Base-by-base conservation (phyloP, 2,888 invertebrate species). In the Trissolcus japonicus region DNA sequence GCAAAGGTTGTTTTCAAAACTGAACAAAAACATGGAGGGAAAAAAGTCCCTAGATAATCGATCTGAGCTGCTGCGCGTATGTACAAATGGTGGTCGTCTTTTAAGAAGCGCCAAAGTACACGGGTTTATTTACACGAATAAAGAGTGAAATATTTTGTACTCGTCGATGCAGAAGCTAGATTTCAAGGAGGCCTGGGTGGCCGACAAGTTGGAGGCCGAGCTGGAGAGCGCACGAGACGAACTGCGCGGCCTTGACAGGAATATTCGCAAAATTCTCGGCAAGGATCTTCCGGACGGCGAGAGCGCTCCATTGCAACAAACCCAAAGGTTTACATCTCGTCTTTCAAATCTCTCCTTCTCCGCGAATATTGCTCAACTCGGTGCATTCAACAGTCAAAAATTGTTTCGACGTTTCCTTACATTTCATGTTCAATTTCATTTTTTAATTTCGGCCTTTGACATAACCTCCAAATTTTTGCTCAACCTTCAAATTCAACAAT, bases 281-380 rank as follows among this genome's bases (percentile, higher is more conserved):
- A 85, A 88, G 65, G 89, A 89, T 82, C 83, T 88, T 54, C 87
- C 88, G 73, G 88, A 89, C 25, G 86, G 86, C 13, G 89, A 89
- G 80, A 88, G 86, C 80, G 86, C 85, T 40, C 82, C 86, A 6
- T 43, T 82, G 16, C 88, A 86, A 69, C 82, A 79, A 59, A 67
- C 81, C 6, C 79, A 80, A 65, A 85, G 86, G 85, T 85, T 14
- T 13, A 46, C 46, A 46, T 14, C 46, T 16, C 9, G 11, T 35
- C 9, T 14, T 7, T 46, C 0, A 2, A 6, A n/a, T 46, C 46
- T 46, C 7, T 46, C 14, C 6, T 46, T 14, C 2, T 46, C 14
- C 6, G 14, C 7, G 1, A 14, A 46, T 46, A 46, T 16, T 46
- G 6, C 35, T 35, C 11, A 35, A 35, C 35, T 35, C 2, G 11